These are phyloP conservation scores for Calidris pugnax DNA, from an alignment of 2,113 vertebrate species.

Conservation along the genomic window DNA sequence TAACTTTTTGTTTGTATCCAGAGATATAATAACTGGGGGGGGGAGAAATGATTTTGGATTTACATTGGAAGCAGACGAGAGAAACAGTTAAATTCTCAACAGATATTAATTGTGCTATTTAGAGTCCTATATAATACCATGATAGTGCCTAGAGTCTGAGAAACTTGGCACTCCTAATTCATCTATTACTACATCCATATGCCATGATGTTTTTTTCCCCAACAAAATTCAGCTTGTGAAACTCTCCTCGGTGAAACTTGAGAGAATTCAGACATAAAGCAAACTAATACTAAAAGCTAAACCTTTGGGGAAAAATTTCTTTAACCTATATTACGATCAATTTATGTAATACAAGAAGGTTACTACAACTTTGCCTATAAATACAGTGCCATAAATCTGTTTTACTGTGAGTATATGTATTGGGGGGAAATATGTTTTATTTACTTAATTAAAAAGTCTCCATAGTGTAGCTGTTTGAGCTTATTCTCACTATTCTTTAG, in stretches of 20 bases:
- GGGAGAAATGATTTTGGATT: background rate
- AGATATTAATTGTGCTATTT: background rate
- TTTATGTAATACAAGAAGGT: background rate
- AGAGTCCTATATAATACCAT: background rate
- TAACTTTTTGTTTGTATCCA: background rate
- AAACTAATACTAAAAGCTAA: background rate
- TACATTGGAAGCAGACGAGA: background rate
- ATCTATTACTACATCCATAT: background rate
- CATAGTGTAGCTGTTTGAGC: background rate
- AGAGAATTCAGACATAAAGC: background rate
- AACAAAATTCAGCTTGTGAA: background rate
- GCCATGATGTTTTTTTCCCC: fast-evolving
- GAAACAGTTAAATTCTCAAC: background rate
- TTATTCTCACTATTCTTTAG: constrained; percentile 30
- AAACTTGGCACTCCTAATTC: background rate
- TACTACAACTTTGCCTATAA: background rate
- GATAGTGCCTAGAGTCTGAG: background rate
- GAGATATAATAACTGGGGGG: background rate
- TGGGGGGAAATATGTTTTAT: constrained; percentile 9
- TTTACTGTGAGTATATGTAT: background rate
- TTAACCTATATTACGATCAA: background rate
- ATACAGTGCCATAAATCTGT: background rate
- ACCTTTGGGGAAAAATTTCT: background rate
- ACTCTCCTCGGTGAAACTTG: background rate
- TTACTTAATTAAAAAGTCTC: constrained; percentile 32